phyloP scores from a whole-genome alignment of 2,113 vertebrate genomes.

The Micronycteris hirsuta region DNA sequence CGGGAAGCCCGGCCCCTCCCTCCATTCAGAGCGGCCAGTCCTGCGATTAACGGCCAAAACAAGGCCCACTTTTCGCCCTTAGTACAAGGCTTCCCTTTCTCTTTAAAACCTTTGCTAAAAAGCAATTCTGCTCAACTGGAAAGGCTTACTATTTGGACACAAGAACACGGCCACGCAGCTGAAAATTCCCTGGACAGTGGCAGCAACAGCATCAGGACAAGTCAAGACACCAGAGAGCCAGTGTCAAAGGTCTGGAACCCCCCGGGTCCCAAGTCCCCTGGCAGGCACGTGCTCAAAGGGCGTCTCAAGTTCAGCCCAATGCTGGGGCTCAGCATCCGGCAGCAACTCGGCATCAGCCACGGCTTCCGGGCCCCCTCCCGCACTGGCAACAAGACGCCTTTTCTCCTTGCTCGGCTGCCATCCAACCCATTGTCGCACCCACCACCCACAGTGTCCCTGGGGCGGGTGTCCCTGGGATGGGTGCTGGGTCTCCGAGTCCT shows the following conservation, averaged over 20 bases:
- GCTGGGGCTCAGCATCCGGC: not conserved
- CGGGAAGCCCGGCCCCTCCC: not conserved
- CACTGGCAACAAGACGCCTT: not conserved
- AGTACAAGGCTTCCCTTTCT: not conserved
- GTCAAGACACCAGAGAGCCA: fast-evolving
- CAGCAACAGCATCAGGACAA: not conserved
- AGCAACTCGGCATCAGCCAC: not conserved
- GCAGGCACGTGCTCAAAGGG: not conserved
- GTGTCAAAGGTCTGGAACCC: not conserved
- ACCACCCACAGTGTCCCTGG: not conserved
- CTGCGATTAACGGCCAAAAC: not conserved
- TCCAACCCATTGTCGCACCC: not conserved
- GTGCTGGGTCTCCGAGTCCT: not conserved
- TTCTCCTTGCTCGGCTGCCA: not conserved
- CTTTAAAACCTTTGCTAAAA: not conserved
- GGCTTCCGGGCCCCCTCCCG: not conserved
- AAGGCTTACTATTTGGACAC: not conserved
- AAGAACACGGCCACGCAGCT: fast-evolving
- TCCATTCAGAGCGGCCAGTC: not conserved
- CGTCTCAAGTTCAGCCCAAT: not conserved
- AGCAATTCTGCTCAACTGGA: not conserved
- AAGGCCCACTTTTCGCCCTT: not conserved
- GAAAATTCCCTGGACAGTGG: not conserved
- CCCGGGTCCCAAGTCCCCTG: not conserved
- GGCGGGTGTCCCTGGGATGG: fast-evolving